A percentile compares a stretch with the other conserved stretches of the same genome.
These are phyloP conservation scores for Lucilia sericata DNA, from an alignment of 1,140 invertebrate species.

Conservation along the genomic window DNA sequence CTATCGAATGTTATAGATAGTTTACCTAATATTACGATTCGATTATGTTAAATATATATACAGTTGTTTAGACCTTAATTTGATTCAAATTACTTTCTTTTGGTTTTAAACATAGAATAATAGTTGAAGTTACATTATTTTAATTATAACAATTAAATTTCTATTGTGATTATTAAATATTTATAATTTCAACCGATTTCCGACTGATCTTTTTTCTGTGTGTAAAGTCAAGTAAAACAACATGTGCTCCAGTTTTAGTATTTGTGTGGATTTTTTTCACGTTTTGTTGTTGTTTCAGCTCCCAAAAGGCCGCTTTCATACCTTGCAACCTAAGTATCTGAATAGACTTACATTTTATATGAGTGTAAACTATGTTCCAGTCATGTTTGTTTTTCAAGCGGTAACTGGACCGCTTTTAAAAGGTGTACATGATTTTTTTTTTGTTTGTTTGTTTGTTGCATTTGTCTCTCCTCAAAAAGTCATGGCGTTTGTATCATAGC, in stretches of 20 bases:
- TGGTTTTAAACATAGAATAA: no score
- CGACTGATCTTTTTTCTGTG: no score
- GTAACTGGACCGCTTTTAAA: slow-evolving; percentile 7
- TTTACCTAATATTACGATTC: no score
- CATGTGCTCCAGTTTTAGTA: slow-evolving; percentile 40
- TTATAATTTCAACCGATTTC: no score
- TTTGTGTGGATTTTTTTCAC: slow-evolving; percentile 1
- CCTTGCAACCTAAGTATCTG: background rate
- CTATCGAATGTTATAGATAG: no score
- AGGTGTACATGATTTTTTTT: background rate
- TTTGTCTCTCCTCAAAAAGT: background rate
- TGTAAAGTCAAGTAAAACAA: slow-evolving; percentile 15
- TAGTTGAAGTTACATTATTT: no score
- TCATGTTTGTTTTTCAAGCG: background rate
- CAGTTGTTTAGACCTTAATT: no score
- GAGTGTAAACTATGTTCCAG: slow-evolving; percentile 22
- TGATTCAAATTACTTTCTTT: no score
- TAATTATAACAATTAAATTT: no score
- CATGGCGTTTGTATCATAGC: slow-evolving; percentile 33
- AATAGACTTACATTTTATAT: background rate
- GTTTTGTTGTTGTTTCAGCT: background rate
- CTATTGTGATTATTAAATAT: no score
- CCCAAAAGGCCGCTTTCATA: slow-evolving; percentile 8
- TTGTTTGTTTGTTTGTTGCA: background rate
- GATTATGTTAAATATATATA: no score